Conservation (phyloP, 2,888 invertebrate species). For the Ceraclea dissimilis region DNA sequence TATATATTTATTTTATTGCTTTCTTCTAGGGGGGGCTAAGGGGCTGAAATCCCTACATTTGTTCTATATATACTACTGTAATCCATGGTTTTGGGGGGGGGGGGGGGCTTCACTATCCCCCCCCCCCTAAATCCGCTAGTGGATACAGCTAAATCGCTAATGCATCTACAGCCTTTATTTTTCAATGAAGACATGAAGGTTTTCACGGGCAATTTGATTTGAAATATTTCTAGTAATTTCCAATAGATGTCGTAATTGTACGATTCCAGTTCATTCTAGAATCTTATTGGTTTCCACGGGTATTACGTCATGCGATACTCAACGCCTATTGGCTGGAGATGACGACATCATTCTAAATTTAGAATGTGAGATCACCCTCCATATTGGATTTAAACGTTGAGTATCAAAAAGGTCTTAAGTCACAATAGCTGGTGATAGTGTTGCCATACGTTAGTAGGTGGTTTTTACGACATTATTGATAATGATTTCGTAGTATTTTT, state of each 20-base stretch:
- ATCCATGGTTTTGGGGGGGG: too few relatives aligned
- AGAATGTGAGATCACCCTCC: constrained; percentile 43
- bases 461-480: constrained; percentile 14
- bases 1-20: too few relatives aligned
- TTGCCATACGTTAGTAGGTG: not conserved
- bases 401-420: constrained; percentile 1
- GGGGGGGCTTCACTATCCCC: too few relatives aligned
- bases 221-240: constrained; percentile 6
- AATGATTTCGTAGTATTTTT: constrained; percentile 11
- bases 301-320: constrained; percentile 17
- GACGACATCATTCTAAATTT: constrained; percentile 36
- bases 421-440: not conserved
- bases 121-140: too few relatives aligned
- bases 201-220: constrained; percentile 1
- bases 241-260: constrained; percentile 6
- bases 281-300: constrained; percentile 3
- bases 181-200: too few relatives aligned
- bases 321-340: constrained; percentile 39
- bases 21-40: too few relatives aligned
- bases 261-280: not conserved
- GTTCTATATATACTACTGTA: too few relatives aligned
- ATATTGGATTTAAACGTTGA: constrained; percentile 26
- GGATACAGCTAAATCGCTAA: too few relatives aligned
- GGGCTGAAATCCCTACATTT: too few relatives aligned
- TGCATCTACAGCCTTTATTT: too few relatives aligned